Evolutionary conservation across 2,888 invertebrate genomes (phyloP), one percentile per base, ranked within the genome.

Genomic region (Pocota personata): DNA sequence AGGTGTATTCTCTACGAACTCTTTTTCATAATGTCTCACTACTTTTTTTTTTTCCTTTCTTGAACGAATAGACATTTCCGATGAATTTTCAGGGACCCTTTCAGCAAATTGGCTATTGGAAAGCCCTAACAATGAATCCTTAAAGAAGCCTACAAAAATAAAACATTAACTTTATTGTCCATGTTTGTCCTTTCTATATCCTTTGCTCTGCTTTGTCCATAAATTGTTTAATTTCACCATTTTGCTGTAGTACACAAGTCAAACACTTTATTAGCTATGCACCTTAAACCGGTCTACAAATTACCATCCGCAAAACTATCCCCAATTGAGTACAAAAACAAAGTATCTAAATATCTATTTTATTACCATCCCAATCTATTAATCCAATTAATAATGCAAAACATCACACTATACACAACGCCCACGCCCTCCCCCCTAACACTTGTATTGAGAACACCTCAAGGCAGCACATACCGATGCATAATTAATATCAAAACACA

Each of bases 401-500:
- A 5, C 57, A 27, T 32, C 52, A 55, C 52, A 35, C 35, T 7
- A n/a, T n/a, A n/a, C 30, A 16, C 21, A 27, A 35, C 43, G 52
- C 21, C 43, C 21, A 10, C 12, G 35, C 40, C 24, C 35, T 27
- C 6, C n/a, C 19, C 10, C 12, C 50, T 27, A 6, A 2, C 32
- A 67, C 24, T 21, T 64, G 8, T 21, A 12, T 55, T n/a, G 19
- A 40, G 37, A 55, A 62, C 67, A 78, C 78, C 72, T 78, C 27
- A 35, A 71, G 64, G 19, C 57, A 72, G 37, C 37, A 43, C 58
- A 55, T 58, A 32, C 6, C 50, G 52, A 52, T 83, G 46, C 60
- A 83, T 78, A 73, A 78, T 83, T 78, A 78, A 83, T 78, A 52
- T 12, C 27, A 32, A 37, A 67, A 48, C 52, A 73, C 78, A 83